A percentile compares a stretch with the other conserved stretches of the same genome.
Evolutionary conservation across 2,797 vertebrate genomes (phyloP).

Genomic region (Enteromius paludinosus): DNA sequence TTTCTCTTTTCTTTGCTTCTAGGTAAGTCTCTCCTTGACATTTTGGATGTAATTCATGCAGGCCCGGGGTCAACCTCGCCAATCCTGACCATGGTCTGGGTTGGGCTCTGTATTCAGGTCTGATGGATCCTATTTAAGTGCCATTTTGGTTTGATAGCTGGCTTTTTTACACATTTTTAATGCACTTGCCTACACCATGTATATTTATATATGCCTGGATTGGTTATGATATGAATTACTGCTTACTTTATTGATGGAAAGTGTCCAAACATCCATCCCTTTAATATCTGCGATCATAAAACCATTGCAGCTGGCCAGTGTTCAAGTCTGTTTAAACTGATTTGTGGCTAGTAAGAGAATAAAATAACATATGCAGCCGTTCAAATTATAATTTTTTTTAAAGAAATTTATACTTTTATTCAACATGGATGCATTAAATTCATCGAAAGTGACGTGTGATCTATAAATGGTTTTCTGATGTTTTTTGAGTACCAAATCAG

Average conservation of each 20-base stretch:
- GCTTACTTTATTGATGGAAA: background rate
- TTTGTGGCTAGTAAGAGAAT: background rate
- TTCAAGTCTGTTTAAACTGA: background rate
- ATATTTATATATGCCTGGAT: background rate
- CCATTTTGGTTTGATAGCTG: background rate
- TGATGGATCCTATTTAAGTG: constrained; percentile 45
- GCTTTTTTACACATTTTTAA: background rate
- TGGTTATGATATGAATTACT: background rate
- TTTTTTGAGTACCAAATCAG: background rate
- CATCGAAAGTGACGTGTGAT: background rate
- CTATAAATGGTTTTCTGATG: background rate
- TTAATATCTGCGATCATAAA: background rate
- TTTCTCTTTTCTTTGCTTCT: constrained; percentile 54
- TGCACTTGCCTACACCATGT: background rate
- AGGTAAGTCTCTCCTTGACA: constrained; percentile 81
- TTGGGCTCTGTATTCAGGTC: constrained; percentile 43
- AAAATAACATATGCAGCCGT: background rate
- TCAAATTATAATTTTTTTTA: background rate
- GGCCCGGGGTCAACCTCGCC: background rate
- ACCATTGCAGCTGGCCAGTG: background rate
- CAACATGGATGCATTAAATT: background rate
- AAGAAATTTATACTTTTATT: background rate
- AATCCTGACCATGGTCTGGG: constrained; percentile 38
- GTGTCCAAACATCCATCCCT: background rate
- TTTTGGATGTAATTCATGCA: constrained; percentile 62